These are phyloP conservation scores for Athene noctua DNA, from an alignment of 2,113 vertebrate genomes.

Conservation along the genomic window DNA sequence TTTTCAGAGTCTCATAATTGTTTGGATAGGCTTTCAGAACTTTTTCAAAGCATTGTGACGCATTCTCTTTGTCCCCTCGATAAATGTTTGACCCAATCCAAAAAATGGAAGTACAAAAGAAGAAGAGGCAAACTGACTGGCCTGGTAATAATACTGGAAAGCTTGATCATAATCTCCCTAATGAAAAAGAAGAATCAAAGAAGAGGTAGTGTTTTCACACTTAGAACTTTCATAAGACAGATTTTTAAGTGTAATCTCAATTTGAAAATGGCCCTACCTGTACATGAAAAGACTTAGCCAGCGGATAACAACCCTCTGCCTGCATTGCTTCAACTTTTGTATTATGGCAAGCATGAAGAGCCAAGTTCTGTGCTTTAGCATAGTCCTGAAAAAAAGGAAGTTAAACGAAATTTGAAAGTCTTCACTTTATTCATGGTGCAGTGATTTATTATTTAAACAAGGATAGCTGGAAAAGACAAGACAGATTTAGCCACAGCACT, in stretches of 20 bases:
- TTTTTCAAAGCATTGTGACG: conserved; percentile 98
- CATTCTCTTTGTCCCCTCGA: conserved; percentile 96
- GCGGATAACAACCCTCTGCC: no score
- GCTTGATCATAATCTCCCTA: conserved; percentile 99
- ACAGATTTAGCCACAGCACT: background rate
- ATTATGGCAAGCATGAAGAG: no score
- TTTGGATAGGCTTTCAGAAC: conserved; percentile 98
- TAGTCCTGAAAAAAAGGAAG: no score
- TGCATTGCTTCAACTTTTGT: no score
- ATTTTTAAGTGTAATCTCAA: no score
- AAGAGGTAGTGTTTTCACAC: background rate
- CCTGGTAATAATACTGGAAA: conserved; percentile 99
- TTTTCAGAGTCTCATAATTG: conserved; percentile 99
- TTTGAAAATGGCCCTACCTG: no score
- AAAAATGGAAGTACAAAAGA: conserved; percentile 98
- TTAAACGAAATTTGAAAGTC: background rate
- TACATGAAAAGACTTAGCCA: no score
- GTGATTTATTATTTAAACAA: background rate
- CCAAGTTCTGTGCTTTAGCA: no score
- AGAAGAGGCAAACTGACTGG: conserved; percentile 96
- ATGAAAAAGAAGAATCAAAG: background rate
- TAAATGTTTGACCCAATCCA: conserved; percentile 97
- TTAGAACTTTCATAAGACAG: background rate
- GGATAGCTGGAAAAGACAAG: background rate
- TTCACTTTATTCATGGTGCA: background rate